These are phyloP conservation scores for Rhynchonycteris naso DNA, from an alignment of 2,797 vertebrate genomes.

Conservation along the genomic window DNA sequence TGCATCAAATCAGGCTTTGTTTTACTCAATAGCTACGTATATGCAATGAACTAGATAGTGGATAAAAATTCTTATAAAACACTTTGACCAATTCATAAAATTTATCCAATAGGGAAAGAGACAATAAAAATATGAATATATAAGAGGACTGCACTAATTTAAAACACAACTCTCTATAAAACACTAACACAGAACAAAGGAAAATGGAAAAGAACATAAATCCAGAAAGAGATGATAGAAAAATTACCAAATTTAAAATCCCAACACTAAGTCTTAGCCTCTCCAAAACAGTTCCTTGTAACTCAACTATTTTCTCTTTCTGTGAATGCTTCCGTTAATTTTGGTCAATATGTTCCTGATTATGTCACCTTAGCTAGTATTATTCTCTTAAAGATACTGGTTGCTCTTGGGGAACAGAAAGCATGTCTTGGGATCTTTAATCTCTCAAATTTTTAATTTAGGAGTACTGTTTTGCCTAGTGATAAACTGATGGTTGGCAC, in stretches of 20 bases:
- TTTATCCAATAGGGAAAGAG: not conserved
- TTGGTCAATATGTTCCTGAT: not conserved
- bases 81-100: slow-evolving; percentile 40
- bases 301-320: not conserved
- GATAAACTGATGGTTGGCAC: not conserved
- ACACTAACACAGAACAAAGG: slow-evolving; percentile 1
- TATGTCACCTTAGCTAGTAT: not conserved
- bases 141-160: not conserved
- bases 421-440: not conserved
- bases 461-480: not conserved
- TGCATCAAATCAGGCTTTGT: slow-evolving; percentile 23
- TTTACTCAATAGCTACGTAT: not conserved
- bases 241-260: not conserved
- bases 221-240: not conserved
- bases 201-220: not conserved
- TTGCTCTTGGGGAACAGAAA: not conserved
- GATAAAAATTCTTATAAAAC: slow-evolving; percentile 32
- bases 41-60: slow-evolving; percentile 2
- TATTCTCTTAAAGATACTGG: not conserved
- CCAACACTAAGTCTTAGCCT: not conserved
- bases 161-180: not conserved
- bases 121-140: not conserved
- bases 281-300: not conserved
- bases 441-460: slow-evolving; percentile 23
- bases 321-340: not conserved